Evolutionary conservation across 2,888 invertebrate genomes (phyloP), one percentile per base, ranked within the genome.

Genomic region (Calameuta filiformis): DNA sequence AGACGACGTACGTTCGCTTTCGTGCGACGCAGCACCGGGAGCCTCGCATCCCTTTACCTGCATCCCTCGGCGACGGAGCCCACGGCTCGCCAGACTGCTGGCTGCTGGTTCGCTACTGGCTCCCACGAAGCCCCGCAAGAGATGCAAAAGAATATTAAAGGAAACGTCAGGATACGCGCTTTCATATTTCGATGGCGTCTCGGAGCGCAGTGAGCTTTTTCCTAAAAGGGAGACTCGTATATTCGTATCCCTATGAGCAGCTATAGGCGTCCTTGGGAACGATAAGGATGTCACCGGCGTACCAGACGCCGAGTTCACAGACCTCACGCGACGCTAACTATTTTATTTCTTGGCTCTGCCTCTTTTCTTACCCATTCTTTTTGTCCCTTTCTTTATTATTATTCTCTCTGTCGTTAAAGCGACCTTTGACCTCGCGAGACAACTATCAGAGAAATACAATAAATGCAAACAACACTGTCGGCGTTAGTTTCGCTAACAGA

Each of bases 81-180:
- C 40, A 2, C 0, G 6, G 40, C 40, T 40, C 15, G 40, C 40
- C 40, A 40, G 40, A 1, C 40, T 40, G 6, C 40, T 6, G 40
- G 40, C 0, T 40, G 15, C 40, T 6, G 40, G 40, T 6, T 40
- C 40, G 15, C 40, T 40, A 40, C 40, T 6, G 15, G 40, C 31
- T 12, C 69, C 12, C 69, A 15, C 12, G 69, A 33, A 69, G 30
- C 69, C 30, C 30, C 30, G 69, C 15, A 15, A 69, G 37, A 35
- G 35, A 35, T 69, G 77, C 75, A 37, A 83, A 80, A 79, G 82
- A 81, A 84, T 85, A 85, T 84, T 84, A 83, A 84, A 83, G 80
- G 79, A 85, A 83, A 84, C 77, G 78, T 76, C 78, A 73, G 80
- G 76, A 79, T 78, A 81, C 79, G 78, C 80, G 82, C 78, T 82